phyloP scores from a whole-genome alignment of 1,140 invertebrate genomes.

The Monochamus saltuarius region DNA sequence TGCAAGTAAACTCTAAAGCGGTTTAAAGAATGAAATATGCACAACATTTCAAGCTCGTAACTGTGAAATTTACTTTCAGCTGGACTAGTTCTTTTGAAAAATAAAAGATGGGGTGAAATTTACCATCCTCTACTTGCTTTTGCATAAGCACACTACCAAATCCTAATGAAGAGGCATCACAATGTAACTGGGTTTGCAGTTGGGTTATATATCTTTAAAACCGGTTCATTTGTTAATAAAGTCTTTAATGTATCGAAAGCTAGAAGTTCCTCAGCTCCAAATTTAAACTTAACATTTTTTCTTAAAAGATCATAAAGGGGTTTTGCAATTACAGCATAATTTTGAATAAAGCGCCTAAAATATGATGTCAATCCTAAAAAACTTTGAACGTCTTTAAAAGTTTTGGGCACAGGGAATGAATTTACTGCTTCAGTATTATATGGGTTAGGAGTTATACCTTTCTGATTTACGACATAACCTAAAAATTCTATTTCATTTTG shows the following conservation, averaged over 20 bases:
- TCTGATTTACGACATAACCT: constrained; percentile 27
- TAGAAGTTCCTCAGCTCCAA: constrained; percentile 27
- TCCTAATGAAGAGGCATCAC: constrained; percentile 20
- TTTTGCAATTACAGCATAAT: constrained; percentile 37
- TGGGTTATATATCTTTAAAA: constrained; percentile 24
- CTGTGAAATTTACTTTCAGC: constrained; percentile 49
- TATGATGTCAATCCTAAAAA: constrained; percentile 28
- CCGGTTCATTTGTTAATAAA: constrained; percentile 4
- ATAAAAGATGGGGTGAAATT: constrained; percentile 47
- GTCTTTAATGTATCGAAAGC: constrained; percentile 34
- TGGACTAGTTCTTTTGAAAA: constrained; percentile 42
- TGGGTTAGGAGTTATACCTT: constrained; percentile 20
- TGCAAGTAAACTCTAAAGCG: constrained; percentile 52
- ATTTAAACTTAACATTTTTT: constrained; percentile 36
- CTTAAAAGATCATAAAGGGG: constrained; percentile 37
- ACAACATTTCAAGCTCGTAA: constrained; percentile 53
- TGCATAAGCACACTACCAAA: constrained; percentile 20
- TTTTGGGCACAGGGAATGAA: constrained; percentile 22
- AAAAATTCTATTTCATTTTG: constrained; percentile 24
- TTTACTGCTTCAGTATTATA: constrained; percentile 22
- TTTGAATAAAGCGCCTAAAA: constrained; percentile 34
- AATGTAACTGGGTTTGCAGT: constrained; percentile 22
- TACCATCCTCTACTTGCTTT: constrained; percentile 20
- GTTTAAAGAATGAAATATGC: constrained; percentile 51
- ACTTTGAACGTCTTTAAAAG: constrained; percentile 21